A percentile compares a stretch with the other conserved stretches of the same genome.
Evolutionary conservation across 2,797 vertebrate species (phyloP).

Genomic region (Enteromius argenteus): DNA sequence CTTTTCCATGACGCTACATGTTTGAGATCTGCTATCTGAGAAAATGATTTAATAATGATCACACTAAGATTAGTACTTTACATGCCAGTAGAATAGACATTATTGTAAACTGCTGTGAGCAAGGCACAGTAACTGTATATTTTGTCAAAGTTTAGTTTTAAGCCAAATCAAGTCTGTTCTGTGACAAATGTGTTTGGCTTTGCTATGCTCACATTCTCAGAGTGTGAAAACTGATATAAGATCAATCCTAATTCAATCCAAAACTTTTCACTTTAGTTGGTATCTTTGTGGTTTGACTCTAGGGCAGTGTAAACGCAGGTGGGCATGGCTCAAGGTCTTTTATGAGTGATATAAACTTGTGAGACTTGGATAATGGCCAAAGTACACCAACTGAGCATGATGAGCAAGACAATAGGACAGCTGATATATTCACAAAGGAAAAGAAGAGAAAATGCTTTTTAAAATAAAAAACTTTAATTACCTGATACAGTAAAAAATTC

Average conservation of each 20-base stretch:
- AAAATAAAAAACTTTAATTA: neutral
- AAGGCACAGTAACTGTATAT: neutral
- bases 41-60: neutral
- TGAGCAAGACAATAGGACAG: neutral
- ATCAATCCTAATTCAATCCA: neutral
- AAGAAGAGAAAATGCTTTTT: no score
- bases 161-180: neutral
- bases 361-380: neutral
- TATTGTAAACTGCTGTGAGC: neutral
- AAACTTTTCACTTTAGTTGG: neutral
- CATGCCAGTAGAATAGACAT: neutral
- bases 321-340: constrained; percentile 12
- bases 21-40: neutral
- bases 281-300: neutral
- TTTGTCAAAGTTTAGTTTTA: neutral
- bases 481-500: neutral
- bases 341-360: constrained; percentile 1
- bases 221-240: neutral
- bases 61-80: neutral
- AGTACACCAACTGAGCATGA: neutral
- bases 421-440: neutral
- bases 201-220: neutral
- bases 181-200: neutral
- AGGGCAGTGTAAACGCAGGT: constrained; percentile 58
- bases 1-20: neutral